Conservation (phyloP, 2,113 vertebrate genomes). For the Otocyon megalotis region DNA sequence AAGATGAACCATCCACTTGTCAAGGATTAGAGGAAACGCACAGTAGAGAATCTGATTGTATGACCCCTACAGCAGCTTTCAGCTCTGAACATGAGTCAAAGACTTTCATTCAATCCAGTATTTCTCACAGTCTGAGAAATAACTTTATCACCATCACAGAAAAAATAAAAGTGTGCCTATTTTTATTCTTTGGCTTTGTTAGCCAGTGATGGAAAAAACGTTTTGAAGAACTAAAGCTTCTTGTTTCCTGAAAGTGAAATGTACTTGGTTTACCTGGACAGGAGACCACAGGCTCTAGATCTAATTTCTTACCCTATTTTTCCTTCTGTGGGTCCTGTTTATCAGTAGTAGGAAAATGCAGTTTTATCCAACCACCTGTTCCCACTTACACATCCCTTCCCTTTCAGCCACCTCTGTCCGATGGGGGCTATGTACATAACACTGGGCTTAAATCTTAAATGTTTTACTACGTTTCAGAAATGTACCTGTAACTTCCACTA, state of each 20-base stretch:
- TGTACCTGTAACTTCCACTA: not conserved
- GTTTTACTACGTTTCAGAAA: conserved; percentile 36
- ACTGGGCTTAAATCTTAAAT: not conserved
- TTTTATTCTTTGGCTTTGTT: conserved; percentile 33
- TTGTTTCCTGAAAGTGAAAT: not conserved
- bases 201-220: not conserved
- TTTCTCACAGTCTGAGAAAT: not conserved
- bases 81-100: conserved; percentile 26
- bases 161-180: conserved; percentile 32
- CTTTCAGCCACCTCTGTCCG: not conserved
- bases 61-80: not conserved
- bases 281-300: not conserved
- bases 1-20: not conserved
- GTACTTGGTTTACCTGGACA: not conserved
- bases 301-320: not conserved
- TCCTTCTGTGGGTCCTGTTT: not conserved
- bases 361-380: not conserved
- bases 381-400: not conserved
- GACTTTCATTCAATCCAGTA: not conserved
- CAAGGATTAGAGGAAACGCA: not conserved
- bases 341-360: not conserved
- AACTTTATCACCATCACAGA: not conserved
- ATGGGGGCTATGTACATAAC: not conserved
- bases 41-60: not conserved
- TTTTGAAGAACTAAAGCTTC: not conserved